These are phyloP conservation scores for Labeo rohita DNA, from an alignment of 2,113 vertebrate species.

Conservation along the genomic window DNA sequence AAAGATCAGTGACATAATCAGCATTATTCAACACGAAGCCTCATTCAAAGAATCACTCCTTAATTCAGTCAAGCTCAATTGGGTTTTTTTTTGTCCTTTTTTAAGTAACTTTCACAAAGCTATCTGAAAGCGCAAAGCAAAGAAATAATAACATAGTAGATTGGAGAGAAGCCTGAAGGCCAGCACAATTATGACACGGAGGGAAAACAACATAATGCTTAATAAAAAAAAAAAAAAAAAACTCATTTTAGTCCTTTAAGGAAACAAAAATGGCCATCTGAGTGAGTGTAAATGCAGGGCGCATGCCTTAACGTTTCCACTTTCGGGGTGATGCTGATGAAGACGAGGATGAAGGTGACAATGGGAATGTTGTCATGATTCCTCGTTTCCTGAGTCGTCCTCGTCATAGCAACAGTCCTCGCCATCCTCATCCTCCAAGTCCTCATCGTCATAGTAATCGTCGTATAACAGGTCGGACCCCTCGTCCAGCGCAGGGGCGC, in stretches of 20 bases:
- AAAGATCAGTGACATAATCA: constrained; percentile 20
- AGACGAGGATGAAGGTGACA: neutral
- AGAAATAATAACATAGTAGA: neutral
- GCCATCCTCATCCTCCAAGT: constrained; percentile 77
- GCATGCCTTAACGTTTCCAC: constrained; percentile 61
- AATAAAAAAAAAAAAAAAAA: constrained; percentile 20
- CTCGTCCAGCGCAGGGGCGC: constrained; percentile 86
- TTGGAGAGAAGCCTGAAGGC: neutral
- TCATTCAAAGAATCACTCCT: neutral
- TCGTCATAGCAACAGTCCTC: constrained; percentile 91
- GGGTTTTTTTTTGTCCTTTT: neutral
- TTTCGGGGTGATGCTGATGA: constrained; percentile 30
- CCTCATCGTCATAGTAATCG: constrained; percentile 92
- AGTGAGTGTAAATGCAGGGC: constrained; percentile 52
- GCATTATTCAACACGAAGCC: neutral
- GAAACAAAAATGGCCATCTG: constrained; percentile 37
- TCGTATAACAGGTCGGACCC: constrained; percentile 95
- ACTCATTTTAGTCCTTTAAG: constrained; percentile 32
- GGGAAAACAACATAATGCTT: constrained; percentile 23
- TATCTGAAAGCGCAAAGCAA: constrained; percentile 23
- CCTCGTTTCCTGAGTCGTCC: constrained; percentile 92
- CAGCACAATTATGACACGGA: neutral
- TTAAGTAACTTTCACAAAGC: constrained; percentile 11
- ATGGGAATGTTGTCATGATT: constrained; percentile 83
- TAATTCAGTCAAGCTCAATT: neutral